Conservation (phyloP, 2,797 vertebrate genomes). For the Macrochelys suwanniensis region DNA sequence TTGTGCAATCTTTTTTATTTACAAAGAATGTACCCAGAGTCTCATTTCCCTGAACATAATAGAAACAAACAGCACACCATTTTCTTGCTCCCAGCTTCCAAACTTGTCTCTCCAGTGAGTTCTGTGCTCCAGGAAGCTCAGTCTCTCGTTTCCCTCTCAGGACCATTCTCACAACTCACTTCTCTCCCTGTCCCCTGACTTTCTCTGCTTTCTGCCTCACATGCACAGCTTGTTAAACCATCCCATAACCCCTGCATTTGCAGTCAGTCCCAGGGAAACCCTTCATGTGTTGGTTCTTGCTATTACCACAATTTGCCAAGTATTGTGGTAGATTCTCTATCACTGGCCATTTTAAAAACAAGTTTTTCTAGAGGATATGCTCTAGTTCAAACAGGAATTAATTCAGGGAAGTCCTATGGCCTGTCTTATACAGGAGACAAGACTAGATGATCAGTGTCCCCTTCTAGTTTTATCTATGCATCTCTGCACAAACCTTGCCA, state of each 20-base stretch:
- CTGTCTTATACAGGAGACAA: not conserved
- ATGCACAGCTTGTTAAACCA: not conserved
- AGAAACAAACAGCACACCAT: not conserved
- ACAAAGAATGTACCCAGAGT: not conserved
- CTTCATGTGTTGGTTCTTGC: conserved; percentile 5
- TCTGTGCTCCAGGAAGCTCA: not conserved
- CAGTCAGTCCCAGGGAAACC: not conserved
- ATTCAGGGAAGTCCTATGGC: not conserved
- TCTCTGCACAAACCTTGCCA: not conserved
- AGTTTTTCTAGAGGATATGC: not conserved
- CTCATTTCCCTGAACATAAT: not conserved
- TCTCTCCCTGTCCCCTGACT: not conserved
- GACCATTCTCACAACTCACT: not conserved
- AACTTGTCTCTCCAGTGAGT: not conserved
- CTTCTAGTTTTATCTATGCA: not conserved
- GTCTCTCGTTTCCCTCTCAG: not conserved
- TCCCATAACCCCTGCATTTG: not conserved
- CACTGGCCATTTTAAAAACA: not conserved
- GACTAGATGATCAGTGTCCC: not conserved
- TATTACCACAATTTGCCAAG: not conserved
- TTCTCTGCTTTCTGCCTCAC: not conserved
- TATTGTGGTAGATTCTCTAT: not conserved
- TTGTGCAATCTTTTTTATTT: not conserved
- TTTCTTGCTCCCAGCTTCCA: not conserved
- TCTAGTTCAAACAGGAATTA: not conserved